phyloP scores from a whole-genome alignment of 1,140 invertebrate species.

The Rhagoletis zephyria region DNA sequence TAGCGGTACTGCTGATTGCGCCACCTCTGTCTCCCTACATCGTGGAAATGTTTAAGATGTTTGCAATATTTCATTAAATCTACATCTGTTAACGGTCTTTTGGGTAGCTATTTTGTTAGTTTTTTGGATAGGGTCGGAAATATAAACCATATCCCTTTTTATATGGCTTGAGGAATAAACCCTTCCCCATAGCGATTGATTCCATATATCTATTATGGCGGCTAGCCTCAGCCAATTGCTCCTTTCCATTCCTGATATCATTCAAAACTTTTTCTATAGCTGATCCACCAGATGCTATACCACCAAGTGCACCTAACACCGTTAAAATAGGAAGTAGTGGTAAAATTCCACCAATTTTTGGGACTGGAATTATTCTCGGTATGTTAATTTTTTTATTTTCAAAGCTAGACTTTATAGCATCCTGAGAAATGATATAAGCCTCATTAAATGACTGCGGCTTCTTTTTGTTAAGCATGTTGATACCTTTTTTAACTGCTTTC shows the following conservation, averaged over 20 bases:
- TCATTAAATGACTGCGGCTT: constrained; percentile 44
- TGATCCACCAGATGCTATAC: constrained; percentile 59
- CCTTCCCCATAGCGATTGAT: constrained; percentile 64
- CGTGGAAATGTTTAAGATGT: constrained; percentile 46
- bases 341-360: constrained; percentile 69
- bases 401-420: constrained; percentile 56
- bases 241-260: constrained; percentile 61
- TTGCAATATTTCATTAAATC: constrained; percentile 51
- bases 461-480: constrained; percentile 32
- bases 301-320: constrained; percentile 63
- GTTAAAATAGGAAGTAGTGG: constrained; percentile 70
- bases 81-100: constrained; percentile 46
- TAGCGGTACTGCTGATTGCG: too few species aligned
- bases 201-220: constrained; percentile 67
- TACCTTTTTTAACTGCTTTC: constrained; percentile 7
- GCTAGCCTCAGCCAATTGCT: constrained; percentile 60
- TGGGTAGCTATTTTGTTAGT: constrained; percentile 55
- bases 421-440: constrained; percentile 56
- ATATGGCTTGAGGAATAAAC: constrained; percentile 66
- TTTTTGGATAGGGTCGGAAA: constrained; percentile 55
- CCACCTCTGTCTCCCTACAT: too few species aligned
- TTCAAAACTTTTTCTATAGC: constrained; percentile 62
- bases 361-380: constrained; percentile 67
- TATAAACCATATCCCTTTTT: constrained; percentile 61
- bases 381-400: constrained; percentile 58